Evolutionary conservation across 2,888 invertebrate genomes (phyloP).

Genomic region (Diachrysia chrysitis): DNA sequence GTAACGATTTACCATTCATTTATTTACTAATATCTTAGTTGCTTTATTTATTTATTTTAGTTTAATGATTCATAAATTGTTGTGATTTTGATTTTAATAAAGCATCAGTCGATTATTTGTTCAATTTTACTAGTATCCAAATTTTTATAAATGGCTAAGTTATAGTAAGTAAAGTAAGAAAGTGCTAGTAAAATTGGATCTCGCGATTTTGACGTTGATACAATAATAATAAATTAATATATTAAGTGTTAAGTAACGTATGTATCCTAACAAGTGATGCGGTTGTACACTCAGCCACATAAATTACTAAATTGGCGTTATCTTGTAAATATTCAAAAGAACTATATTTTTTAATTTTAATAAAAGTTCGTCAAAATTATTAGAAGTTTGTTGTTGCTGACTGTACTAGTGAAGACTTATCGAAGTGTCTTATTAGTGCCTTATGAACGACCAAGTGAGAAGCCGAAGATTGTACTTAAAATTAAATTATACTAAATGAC

Average conservation of each 20-base stretch:
- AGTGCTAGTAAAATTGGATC: constrained; percentile 77
- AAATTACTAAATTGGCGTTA: constrained; percentile 55
- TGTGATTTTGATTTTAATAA: constrained; percentile 38
- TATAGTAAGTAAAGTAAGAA: constrained; percentile 55
- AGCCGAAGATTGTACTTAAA: constrained; percentile 61
- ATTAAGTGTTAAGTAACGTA: constrained; percentile 79
- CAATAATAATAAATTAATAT: constrained; percentile 84
- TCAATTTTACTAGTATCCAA: constrained; percentile 77
- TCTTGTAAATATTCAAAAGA: constrained; percentile 51
- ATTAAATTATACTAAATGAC: constrained; percentile 50
- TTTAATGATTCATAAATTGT: constrained; percentile 45
- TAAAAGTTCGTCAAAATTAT: constrained; percentile 41
- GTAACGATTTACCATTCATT: constrained; percentile 39
- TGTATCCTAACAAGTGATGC: constrained; percentile 80
- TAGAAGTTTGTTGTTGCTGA: constrained; percentile 50
- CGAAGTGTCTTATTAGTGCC: constrained; percentile 71
- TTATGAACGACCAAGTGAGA: constrained; percentile 61
- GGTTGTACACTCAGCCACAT: constrained; percentile 69
- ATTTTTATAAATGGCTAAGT: constrained; percentile 60
- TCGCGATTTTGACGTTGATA: constrained; percentile 74
- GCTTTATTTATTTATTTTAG: constrained; percentile 44
- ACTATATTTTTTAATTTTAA: constrained; percentile 29
- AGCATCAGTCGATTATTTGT: constrained; percentile 71
- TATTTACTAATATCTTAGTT: constrained; percentile 36
- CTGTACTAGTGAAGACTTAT: constrained; percentile 59